Percentiles rank a stretch among this genome's conserved stretches.
These are phyloP conservation scores for zebrafish (Danio rerio) DNA, from an alignment of 2,113 vertebrate species.

Conservation along the genomic window DNA sequence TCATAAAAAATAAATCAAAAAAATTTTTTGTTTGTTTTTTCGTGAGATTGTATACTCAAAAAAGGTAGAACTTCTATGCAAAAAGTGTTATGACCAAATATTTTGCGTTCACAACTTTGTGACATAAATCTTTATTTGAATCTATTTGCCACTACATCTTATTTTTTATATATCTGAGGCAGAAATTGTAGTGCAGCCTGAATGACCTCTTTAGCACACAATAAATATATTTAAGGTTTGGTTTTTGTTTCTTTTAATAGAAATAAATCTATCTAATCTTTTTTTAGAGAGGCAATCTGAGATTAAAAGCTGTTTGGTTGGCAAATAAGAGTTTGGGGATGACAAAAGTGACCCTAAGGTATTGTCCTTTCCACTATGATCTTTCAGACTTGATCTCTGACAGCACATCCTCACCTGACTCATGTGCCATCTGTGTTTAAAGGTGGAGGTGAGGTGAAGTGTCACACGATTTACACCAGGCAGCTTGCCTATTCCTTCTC, in stretches of 20 bases:
- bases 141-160: background rate
- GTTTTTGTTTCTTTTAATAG: background rate
- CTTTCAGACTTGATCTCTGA: background rate
- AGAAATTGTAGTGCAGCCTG: background rate
- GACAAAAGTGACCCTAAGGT: background rate
- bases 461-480: constrained; percentile 22
- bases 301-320: background rate
- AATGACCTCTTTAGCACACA: background rate
- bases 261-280: background rate
- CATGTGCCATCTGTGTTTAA: constrained; percentile 41
- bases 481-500: constrained; percentile 5
- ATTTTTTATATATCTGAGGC: background rate
- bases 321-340: background rate
- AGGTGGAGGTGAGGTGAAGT: constrained; percentile 11
- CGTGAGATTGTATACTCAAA: too few species aligned
- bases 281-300: background rate
- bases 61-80: too few species aligned
- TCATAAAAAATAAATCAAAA: too few species aligned
- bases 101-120: too few species aligned
- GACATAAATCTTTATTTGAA: too few species aligned
- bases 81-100: too few species aligned
- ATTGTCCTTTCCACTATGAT: background rate
- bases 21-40: too few species aligned
- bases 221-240: background rate
- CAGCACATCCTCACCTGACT: constrained; percentile 16